Percentiles rank a stretch among this genome's conserved stretches.
Conservation (phyloP, 2,888 invertebrate species). For the Mesochorus sp. region DNA sequence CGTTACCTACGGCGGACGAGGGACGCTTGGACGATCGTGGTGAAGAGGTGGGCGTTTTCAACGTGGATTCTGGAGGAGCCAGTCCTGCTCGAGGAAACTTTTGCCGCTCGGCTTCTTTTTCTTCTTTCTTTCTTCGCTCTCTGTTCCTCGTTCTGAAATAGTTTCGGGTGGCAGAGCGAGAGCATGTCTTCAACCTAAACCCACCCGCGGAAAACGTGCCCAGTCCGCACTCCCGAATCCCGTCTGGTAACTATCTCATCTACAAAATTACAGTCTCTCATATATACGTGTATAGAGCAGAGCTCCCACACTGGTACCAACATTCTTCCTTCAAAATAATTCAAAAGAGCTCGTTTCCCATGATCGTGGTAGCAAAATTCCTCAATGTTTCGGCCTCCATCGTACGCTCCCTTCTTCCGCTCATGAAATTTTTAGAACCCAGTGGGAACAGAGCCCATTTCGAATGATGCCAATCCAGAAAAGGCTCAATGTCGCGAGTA, state of each 20-base stretch:
- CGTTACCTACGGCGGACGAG: slow-evolving; percentile 40
- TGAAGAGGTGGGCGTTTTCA: slow-evolving; percentile 37
- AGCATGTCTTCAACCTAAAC: slow-evolving; percentile 53
- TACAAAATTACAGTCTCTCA: slow-evolving; percentile 46
- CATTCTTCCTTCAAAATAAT: slow-evolving; percentile 36
- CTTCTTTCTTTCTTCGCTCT: background rate
- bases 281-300: background rate
- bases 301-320: background rate
- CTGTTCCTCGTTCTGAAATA: slow-evolving; percentile 18
- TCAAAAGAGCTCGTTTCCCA: slow-evolving; percentile 29
- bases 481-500: slow-evolving; percentile 29
- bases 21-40: slow-evolving; percentile 38
- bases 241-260: slow-evolving; percentile 53
- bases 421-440: slow-evolving; percentile 17
- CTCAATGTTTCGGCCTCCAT: background rate
- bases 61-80: slow-evolving; percentile 1
- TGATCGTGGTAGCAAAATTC: slow-evolving; percentile 14
- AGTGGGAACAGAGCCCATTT: background rate
- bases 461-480: slow-evolving; percentile 15
- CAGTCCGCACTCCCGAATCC: slow-evolving; percentile 26
- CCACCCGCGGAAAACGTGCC: slow-evolving; percentile 46
- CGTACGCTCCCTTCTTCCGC: background rate
- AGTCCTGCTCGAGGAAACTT: slow-evolving; percentile 41
- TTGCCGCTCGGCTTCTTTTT: slow-evolving; percentile 53
- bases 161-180: slow-evolving; percentile 25